Conservation (phyloP, 2,797 vertebrate species). For the Hydrophis major region DNA sequence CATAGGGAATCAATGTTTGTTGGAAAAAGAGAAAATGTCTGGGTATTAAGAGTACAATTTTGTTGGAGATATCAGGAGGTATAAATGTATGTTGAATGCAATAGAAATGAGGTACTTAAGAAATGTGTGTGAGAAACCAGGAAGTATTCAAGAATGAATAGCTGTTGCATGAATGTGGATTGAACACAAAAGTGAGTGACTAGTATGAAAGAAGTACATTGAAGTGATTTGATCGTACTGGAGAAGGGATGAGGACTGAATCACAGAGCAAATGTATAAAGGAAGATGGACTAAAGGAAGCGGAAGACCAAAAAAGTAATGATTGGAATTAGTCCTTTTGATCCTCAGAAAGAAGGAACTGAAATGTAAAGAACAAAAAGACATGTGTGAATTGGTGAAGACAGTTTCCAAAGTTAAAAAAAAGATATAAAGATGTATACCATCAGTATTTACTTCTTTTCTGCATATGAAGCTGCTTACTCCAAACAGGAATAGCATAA, state of each 20-base stretch:
- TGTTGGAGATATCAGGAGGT: neutral
- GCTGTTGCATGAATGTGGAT: neutral
- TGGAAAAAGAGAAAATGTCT: neutral
- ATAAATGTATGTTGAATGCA: neutral
- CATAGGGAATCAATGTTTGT: neutral
- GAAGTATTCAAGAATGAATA: neutral
- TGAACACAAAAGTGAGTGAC: neutral
- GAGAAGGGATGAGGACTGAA: neutral
- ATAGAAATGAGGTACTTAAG: neutral
- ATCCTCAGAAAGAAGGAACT: neutral
- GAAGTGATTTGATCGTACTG: neutral
- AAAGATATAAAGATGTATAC: neutral
- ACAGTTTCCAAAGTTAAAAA: neutral
- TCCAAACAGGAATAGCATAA: neutral
- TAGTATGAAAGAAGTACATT: neutral
- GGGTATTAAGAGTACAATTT: neutral
- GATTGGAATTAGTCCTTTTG: neutral
- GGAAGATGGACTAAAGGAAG: neutral
- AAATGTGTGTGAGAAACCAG: neutral
- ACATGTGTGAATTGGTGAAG: neutral
- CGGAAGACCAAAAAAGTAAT: neutral
- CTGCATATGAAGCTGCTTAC: neutral
- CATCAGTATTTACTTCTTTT: neutral
- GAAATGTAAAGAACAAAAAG: neutral
- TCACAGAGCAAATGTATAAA: neutral